Evolutionary conservation across 2,113 vertebrate species (phyloP), one percentile per base, ranked within the genome.

Genomic region (Alouatta palliata): DNA sequence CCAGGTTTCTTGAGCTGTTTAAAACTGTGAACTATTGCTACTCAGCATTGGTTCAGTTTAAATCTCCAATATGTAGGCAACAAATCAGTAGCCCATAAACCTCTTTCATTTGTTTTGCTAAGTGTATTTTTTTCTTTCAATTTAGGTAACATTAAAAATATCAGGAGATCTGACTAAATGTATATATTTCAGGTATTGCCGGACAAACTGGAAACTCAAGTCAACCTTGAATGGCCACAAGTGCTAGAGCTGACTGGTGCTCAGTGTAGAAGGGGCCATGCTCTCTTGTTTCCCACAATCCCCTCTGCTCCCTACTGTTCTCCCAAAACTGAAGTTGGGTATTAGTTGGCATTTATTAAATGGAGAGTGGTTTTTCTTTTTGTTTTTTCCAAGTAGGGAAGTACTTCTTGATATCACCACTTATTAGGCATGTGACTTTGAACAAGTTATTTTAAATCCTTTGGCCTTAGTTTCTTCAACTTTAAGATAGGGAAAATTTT

Each of bases 21-120:
- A 43, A 77, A 23, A 13, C 1, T 1, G 2, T 0, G 10, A 27
- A 3, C n/a, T 2, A 0, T 7, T 23, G 16, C 79, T 11, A 1
- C 32, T 9, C 2, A 6, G 10, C 11, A 0, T 5, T 8, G 86
- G 3, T 10, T 76, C 19, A 0, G 0, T 23, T 6, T 17, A 25
- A 0, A 8, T n/a, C 40, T 20, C 16, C 17, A 27, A 0, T 0
- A 11, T 52, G 35, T 30, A 66, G 40, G 47, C 12, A 43, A 32
- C 32, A 20, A 21, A 4, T 19, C 5, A 4, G 54, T 37, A 20
- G n/a, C 11, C 32, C 2, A 2, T 4, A 32, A 49, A 2, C 30
- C 37, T 49, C 0, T 40, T 47, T 45, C 6, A 12, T 49, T 85
- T 68, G 43, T 25, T 58, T 32, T n/a, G 16, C 25, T 25, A 47